phyloP scores from a whole-genome alignment of 2,113 vertebrate genomes.

The Lampris megalopsis region DNA sequence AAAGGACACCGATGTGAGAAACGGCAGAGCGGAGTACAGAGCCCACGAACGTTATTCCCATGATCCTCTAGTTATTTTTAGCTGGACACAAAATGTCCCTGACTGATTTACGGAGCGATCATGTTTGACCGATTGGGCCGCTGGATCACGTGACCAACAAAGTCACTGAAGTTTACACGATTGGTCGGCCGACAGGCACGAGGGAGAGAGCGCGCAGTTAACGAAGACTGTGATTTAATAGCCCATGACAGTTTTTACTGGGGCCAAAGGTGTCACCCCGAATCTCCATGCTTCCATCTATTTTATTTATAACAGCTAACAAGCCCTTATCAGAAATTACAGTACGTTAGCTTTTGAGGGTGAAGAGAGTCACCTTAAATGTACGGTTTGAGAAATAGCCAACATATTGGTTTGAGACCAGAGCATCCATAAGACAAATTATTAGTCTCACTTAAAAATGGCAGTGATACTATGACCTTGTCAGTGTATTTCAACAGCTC shows the following conservation, averaged over 20 bases:
- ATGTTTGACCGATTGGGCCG: too few species aligned
- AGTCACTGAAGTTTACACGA: too few species aligned
- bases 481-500: conserved; percentile 35
- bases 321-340: conserved; percentile 11
- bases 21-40: too few species aligned
- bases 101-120: too few species aligned
- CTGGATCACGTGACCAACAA: too few species aligned
- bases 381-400: not conserved
- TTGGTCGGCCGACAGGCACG: too few species aligned
- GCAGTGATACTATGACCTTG: conserved; percentile 61
- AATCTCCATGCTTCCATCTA: conserved; percentile 2
- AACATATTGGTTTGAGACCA: conserved; percentile 25
- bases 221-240: conserved; percentile 20
- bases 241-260: not conserved
- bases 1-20: too few species aligned
- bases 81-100: too few species aligned
- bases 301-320: conserved; percentile 2
- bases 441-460: conserved; percentile 50
- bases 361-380: conserved; percentile 2
- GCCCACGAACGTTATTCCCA: too few species aligned
- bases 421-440: conserved; percentile 46
- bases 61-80: too few species aligned
- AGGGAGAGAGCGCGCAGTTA: not conserved
- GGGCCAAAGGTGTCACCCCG: not conserved
- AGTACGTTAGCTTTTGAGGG: conserved; percentile 17